Percentiles rank a stretch among this genome's conserved stretches.
phyloP scores from a whole-genome alignment of 2,888 invertebrate species.

The Halictus quadricinctus region DNA sequence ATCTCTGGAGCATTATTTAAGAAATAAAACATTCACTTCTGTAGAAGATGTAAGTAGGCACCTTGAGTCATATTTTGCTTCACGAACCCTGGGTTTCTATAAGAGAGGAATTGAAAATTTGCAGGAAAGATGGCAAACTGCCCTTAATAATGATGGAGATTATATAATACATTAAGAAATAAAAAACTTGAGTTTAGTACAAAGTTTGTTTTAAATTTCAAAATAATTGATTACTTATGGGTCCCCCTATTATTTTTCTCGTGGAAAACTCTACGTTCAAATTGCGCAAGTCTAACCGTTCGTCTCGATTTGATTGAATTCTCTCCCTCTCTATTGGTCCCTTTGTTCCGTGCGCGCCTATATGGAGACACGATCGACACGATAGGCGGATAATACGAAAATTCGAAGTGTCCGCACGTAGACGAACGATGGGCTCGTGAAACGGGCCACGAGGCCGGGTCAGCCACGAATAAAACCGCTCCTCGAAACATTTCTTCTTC shows the following conservation, averaged over 20 bases:
- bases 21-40: too few relatives aligned
- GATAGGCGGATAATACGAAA: slow-evolving; percentile 39
- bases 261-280: background rate
- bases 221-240: too few relatives aligned
- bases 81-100: too few relatives aligned
- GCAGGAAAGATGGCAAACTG: too few relatives aligned
- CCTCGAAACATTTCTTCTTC: slow-evolving; percentile 41
- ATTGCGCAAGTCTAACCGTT: background rate
- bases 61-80: too few relatives aligned
- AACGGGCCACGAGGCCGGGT: slow-evolving; percentile 62
- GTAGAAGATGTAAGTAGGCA: too few relatives aligned
- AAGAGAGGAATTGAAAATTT: too few relatives aligned
- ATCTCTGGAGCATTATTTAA: too few relatives aligned
- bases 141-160: too few relatives aligned
- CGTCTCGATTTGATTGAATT: background rate
- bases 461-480: slow-evolving; percentile 58
- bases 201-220: too few relatives aligned
- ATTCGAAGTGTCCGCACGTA: slow-evolving; percentile 58
- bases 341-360: background rate
- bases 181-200: too few relatives aligned
- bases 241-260: background rate
- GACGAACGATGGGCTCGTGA: slow-evolving; percentile 38
- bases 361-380: slow-evolving; percentile 8
- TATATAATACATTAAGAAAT: too few relatives aligned
- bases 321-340: background rate